These are phyloP conservation scores for Nephrotoma flavescens DNA, from an alignment of 2,888 invertebrate genomes.

Conservation along the genomic window DNA sequence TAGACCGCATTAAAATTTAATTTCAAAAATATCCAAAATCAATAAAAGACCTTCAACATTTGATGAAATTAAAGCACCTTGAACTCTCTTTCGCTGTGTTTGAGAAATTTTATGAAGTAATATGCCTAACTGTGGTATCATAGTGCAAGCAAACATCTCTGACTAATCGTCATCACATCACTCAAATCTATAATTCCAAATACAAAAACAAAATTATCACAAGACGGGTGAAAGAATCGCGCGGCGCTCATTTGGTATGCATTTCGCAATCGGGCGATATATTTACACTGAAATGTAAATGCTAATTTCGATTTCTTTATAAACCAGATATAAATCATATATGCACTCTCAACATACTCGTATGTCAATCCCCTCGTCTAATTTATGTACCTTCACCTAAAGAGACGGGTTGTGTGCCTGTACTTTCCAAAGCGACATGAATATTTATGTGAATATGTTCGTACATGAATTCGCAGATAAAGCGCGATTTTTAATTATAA, in stretches of 20 bases:
- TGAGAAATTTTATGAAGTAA: background rate
- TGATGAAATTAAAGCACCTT: background rate
- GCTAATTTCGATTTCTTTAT: background rate
- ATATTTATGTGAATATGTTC: background rate
- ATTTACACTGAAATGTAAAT: background rate
- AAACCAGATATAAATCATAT: background rate
- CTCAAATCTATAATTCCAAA: background rate
- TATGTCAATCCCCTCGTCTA: background rate
- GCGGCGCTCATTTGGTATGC: background rate
- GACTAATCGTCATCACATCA: background rate
- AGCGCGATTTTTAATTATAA: background rate
- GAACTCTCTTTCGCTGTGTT: background rate
- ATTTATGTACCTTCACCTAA: background rate
- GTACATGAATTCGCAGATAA: background rate
- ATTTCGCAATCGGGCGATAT: background rate
- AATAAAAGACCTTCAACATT: background rate
- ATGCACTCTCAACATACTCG: background rate
- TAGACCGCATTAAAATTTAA: background rate
- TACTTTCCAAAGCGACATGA: background rate
- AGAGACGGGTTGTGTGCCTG: background rate
- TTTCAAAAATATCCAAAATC: background rate
- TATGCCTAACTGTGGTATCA: background rate
- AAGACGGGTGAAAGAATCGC: background rate
- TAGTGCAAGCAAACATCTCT: background rate
- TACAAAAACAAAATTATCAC: background rate